A percentile compares a stretch with the other conserved stretches of the same genome.
Conservation (phyloP, 2,888 invertebrate genomes). For the Sacculina carcini region DNA sequence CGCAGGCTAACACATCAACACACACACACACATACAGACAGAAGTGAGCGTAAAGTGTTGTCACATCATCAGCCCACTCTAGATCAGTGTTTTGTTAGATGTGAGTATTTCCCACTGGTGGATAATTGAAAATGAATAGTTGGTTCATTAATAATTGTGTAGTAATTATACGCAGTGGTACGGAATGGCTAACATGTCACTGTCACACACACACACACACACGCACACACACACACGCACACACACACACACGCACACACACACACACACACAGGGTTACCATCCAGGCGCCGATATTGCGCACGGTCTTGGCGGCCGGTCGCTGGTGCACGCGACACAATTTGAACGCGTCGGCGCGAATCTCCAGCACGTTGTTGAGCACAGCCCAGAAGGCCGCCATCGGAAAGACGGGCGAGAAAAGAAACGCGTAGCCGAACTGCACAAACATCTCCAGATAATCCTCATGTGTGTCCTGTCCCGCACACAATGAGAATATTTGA, state of each 20-base stretch:
- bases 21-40: too few relatives aligned
- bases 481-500: neutral
- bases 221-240: neutral
- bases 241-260: neutral
- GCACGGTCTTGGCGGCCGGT: constrained; percentile 35
- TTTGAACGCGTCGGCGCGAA: constrained; percentile 45
- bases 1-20: too few relatives aligned
- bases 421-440: constrained; percentile 49
- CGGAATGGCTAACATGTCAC: too few relatives aligned
- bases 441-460: constrained; percentile 51
- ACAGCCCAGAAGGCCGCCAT: constrained; percentile 45
- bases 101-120: too few relatives aligned
- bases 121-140: too few relatives aligned
- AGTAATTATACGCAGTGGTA: too few relatives aligned
- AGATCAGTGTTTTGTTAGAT: too few relatives aligned
- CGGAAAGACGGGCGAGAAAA: constrained; percentile 49
- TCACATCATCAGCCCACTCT: too few relatives aligned
- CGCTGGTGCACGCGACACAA: constrained; percentile 39
- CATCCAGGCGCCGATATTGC: constrained; percentile 51
- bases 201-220: too few relatives aligned
- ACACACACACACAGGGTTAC: constrained; percentile 20
- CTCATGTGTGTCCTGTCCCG: constrained; percentile 34
- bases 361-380: constrained; percentile 43
- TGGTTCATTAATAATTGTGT: too few relatives aligned
- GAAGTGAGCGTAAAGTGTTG: too few relatives aligned